A percentile compares a stretch with the other conserved stretches of the same genome.
Conservation (phyloP, 1,140 invertebrate species). For the Cardiocondyla obscurior region DNA sequence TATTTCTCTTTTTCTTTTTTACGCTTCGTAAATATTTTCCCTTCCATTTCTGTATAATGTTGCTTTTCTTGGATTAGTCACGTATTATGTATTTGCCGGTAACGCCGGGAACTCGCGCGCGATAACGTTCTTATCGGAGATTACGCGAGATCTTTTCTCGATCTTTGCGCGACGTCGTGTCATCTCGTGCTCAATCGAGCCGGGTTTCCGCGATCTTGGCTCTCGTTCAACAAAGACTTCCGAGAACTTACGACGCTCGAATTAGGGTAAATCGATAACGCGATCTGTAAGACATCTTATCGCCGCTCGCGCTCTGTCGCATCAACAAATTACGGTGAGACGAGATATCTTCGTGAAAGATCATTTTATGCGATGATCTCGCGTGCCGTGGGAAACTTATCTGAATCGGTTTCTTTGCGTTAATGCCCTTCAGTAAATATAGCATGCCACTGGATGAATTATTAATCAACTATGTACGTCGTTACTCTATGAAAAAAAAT, state of each 20-base stretch:
- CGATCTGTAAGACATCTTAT: constrained; percentile 11
- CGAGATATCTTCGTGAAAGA: constrained; percentile 2
- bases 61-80: not conserved
- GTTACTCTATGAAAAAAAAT: not conserved
- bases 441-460: not conserved
- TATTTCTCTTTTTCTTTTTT: not conserved
- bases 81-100: not conserved
- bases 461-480: not conserved
- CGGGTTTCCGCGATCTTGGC: not conserved
- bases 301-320: not conserved
- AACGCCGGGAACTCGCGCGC: not conserved
- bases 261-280: constrained; percentile 23
- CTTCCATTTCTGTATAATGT: not conserved
- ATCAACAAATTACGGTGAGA: constrained; percentile 1
- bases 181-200: not conserved
- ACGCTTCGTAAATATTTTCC: not conserved
- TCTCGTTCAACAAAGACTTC: not conserved
- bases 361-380: constrained; percentile 7
- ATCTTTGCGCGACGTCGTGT: not conserved
- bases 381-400: not conserved
- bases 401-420: not conserved
- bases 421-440: not conserved
- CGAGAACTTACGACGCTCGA: constrained; percentile 12
- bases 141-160: not conserved
- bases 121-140: constrained; percentile 29